phyloP scores from a whole-genome alignment of 2,113 vertebrate species.

The Tichodroma muraria region DNA sequence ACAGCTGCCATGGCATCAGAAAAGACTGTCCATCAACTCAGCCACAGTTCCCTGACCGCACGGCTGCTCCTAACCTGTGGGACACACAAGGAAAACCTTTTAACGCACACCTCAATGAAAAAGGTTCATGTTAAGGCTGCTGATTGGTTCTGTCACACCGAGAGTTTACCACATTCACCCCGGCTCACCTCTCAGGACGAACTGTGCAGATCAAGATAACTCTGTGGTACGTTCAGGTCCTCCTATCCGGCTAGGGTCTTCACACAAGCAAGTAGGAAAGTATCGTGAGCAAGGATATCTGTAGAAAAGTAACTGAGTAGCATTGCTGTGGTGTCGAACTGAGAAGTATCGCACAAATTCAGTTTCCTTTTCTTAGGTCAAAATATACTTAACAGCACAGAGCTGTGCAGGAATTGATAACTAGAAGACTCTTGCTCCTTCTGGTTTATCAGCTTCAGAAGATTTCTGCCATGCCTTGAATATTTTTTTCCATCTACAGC shows the following conservation, averaged over 20 bases:
- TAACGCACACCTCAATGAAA: not conserved
- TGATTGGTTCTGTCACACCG: not conserved
- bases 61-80: not conserved
- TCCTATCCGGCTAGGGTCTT: not conserved
- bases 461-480: not conserved
- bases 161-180: not conserved
- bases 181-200: not conserved
- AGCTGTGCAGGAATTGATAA: not conserved
- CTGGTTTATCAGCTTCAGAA: not conserved
- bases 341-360: not conserved
- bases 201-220: not conserved
- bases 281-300: not conserved
- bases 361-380: not conserved
- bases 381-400: not conserved
- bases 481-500: not conserved
- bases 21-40: not conserved
- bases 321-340: not conserved
- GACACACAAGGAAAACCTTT: not conserved
- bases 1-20: not conserved
- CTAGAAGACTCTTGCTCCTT: not conserved
- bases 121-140: not conserved
- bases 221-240: not conserved
- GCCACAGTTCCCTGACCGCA: not conserved
- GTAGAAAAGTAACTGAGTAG: not conserved
- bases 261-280: not conserved